Percentiles rank a stretch among this genome's conserved stretches.
phyloP scores from a whole-genome alignment of 2,797 vertebrate species.

The Oreochromis mossambicus region DNA sequence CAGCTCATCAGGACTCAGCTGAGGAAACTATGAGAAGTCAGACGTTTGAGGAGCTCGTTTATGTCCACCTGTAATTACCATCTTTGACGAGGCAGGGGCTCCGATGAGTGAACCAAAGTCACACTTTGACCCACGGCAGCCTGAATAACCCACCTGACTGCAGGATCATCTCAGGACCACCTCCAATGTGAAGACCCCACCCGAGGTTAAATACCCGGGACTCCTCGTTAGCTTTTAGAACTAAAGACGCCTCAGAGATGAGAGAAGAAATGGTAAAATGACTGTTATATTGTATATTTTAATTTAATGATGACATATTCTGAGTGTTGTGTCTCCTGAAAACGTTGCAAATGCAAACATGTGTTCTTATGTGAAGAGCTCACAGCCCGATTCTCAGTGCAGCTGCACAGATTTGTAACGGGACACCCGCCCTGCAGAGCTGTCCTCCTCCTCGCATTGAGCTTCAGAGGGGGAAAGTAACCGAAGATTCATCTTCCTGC shows the following conservation, averaged over 20 bases:
- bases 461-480: neutral
- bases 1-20: neutral
- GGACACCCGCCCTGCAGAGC: neutral
- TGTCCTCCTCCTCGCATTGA: neutral
- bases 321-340: neutral
- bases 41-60: neutral
- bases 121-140: neutral
- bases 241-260: neutral
- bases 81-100: neutral
- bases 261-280: neutral
- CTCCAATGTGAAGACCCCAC: neutral
- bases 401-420: neutral
- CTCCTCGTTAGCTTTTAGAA: neutral
- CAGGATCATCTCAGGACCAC: neutral
- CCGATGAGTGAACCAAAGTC: neutral
- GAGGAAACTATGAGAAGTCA: neutral
- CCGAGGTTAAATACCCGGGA: fast-evolving
- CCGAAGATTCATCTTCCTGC: neutral
- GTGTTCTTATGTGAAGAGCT: neutral
- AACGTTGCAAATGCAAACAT: fast-evolving
- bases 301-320: neutral
- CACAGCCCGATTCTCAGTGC: neutral
- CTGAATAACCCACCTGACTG: neutral
- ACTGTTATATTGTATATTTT: neutral
- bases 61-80: neutral